phyloP scores from a whole-genome alignment of 2,888 invertebrate species.

The Drosophila rubida region DNA sequence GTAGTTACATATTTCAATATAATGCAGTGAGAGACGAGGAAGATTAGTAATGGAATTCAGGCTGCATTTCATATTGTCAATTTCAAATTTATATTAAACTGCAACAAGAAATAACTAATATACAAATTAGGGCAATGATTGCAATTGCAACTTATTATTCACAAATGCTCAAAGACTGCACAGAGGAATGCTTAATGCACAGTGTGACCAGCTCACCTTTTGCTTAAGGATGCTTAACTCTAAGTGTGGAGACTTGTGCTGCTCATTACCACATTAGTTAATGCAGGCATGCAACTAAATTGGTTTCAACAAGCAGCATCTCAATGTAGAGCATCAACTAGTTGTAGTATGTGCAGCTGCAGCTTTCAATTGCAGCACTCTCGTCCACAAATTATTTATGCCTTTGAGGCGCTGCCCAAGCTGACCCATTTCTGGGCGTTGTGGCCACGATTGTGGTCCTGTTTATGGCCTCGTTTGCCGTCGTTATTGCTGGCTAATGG shows the following conservation, averaged over 20 bases:
- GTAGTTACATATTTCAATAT: neutral
- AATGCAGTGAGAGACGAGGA: neutral
- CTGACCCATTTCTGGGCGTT: neutral
- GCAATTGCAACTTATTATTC: too few species aligned
- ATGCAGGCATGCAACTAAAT: too few species aligned
- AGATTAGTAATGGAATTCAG: neutral
- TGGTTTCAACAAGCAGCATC: neutral
- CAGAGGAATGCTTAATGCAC: too few species aligned
- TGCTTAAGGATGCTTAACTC: too few species aligned
- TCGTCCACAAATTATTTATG: neutral
- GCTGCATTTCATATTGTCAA: neutral
- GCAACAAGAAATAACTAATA: neutral
- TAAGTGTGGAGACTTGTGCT: too few species aligned
- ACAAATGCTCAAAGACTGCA: too few species aligned
- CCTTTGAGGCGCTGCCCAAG: neutral
- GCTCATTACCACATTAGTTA: too few species aligned
- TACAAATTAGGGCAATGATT: too few species aligned
- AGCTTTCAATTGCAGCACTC: neutral
- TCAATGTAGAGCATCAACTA: neutral
- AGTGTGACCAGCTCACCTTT: too few species aligned
- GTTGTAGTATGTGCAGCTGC: neutral
- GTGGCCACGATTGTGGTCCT: conserved; percentile 47
- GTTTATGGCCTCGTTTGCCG: conserved; percentile 31
- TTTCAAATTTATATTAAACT: neutral
- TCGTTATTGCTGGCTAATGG: conserved; percentile 32